These are phyloP conservation scores for Megastigmus dorsalis DNA, from an alignment of 2,888 invertebrate genomes.

Conservation along the genomic window DNA sequence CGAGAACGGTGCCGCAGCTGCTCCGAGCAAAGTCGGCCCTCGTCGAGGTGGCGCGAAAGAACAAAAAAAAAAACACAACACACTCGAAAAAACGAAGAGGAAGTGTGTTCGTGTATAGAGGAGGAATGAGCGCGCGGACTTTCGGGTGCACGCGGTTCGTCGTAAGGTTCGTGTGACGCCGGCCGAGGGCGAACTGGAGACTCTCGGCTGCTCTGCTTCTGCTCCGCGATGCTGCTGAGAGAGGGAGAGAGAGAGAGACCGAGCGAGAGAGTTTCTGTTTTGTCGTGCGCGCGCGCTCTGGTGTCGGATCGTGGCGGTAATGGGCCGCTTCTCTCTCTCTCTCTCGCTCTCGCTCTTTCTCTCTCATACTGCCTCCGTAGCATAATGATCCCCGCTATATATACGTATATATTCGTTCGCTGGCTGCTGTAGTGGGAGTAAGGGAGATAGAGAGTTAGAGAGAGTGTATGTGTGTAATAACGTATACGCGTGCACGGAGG, in stretches of 20 bases:
- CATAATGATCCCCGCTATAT: slow-evolving; percentile 8
- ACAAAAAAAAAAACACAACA: too few species aligned
- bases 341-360: too few species aligned
- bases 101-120: too few species aligned
- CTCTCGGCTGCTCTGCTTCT: background rate
- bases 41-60: too few species aligned
- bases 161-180: slow-evolving; percentile 36
- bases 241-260: background rate
- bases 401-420: too few species aligned
- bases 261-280: slow-evolving; percentile 26
- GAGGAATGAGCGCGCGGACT: too few species aligned
- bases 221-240: background rate
- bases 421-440: background rate
- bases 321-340: too few species aligned
- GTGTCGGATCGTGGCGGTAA: background rate
- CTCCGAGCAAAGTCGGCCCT: too few species aligned
- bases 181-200: slow-evolving; percentile 50
- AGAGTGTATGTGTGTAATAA: too few species aligned
- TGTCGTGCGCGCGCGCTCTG: slow-evolving; percentile 26
- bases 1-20: too few species aligned
- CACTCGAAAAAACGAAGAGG: too few species aligned
- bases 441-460: background rate
- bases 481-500: background rate
- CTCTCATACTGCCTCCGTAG: background rate
- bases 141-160: background rate